Evolutionary conservation across 2,113 vertebrate species (phyloP), one percentile per base, ranked within the genome.

Genomic region (Azemiops feae): DNA sequence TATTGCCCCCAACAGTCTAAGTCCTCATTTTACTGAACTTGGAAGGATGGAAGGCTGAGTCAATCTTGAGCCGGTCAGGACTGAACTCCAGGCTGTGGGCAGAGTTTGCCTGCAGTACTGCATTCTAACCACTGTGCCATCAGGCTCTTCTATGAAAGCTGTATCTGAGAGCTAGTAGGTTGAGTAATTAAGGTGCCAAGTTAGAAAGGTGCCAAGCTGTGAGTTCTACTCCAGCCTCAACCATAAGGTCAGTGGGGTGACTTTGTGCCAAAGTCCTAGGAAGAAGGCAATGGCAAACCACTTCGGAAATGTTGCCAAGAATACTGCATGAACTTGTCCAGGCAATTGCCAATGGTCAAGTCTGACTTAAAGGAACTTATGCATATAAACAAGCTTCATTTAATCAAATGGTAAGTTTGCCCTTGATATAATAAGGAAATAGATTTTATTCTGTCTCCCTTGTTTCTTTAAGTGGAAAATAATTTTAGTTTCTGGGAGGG

Each of bases 401-500:
- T 87, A 52, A 93, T 64, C 12, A n/a, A 30, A 43, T 90, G 50
- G 54, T 16, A 52, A 47, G 16, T 34, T 90, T 93, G 74, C 3
- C 22, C 57, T 64, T 90, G 54, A 90, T 43, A 23, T 64, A 23
- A 43, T 6, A 64, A 55, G 53, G n/a, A 90, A 85, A 53, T 16
- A 57, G 22, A 85, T 85, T 85, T 64, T 64, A 86, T 53, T 30
- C n/a, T 86, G 22, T 52, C 50, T 60, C 22, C 1, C 12, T 52
- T 60, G 2, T 16, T 93, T 64, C n/a, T 90, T 93, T 64, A 93
- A 53, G 58, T 89, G 55, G 43, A 93, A 90, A 93, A 90, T 86
- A 53, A 89, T 86, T 90, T 64, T 87, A 87, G 81, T 64, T 93
- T 90, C 55, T 60, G 54, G 55, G 54, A 34, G 3, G 81, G 54